These are phyloP conservation scores for Diloba caeruleocephala DNA, from an alignment of 2,888 invertebrate species.

Conservation along the genomic window DNA sequence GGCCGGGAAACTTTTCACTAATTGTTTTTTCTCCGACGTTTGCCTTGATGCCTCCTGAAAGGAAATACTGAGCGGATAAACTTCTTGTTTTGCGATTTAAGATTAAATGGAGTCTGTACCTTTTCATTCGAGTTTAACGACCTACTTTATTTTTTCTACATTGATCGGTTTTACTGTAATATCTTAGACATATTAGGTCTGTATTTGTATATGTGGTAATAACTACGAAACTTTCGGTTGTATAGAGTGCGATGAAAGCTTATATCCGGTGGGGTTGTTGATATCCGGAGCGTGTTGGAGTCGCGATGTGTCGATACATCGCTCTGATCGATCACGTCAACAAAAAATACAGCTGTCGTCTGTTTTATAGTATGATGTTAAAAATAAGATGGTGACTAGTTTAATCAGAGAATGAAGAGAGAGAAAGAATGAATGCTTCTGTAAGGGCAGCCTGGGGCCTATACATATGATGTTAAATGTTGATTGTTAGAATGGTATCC, in stretches of 20 bases:
- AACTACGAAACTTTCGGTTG: not conserved
- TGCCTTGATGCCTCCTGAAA: constrained; percentile 64
- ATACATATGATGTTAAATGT: too few species aligned
- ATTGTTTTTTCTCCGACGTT: constrained; percentile 68
- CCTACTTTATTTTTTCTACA: constrained; percentile 5
- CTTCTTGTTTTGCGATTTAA: constrained; percentile 60
- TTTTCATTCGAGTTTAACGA: constrained; percentile 28
- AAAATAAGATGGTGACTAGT: too few species aligned
- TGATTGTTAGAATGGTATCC: too few species aligned
- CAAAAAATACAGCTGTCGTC: constrained; percentile 4
- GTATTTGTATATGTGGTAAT: not conserved
- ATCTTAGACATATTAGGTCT: not conserved
- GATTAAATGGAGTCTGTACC: constrained; percentile 49
- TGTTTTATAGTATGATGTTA: not conserved
- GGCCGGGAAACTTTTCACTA: constrained; percentile 59
- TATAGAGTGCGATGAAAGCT: constrained; percentile 13
- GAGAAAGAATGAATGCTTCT: too few species aligned
- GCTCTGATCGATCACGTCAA: constrained; percentile 19
- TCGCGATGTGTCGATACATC: constrained; percentile 6
- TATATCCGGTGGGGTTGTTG: constrained; percentile 23
- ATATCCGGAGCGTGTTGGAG: constrained; percentile 11
- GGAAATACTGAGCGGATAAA: constrained; percentile 62
- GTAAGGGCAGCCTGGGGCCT: too few species aligned
- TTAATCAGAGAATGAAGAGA: too few species aligned
- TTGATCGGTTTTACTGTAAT: constrained; percentile 1